These are phyloP conservation scores for Chlorops oryzae DNA, from an alignment of 1,140 invertebrate species.

Conservation along the genomic window DNA sequence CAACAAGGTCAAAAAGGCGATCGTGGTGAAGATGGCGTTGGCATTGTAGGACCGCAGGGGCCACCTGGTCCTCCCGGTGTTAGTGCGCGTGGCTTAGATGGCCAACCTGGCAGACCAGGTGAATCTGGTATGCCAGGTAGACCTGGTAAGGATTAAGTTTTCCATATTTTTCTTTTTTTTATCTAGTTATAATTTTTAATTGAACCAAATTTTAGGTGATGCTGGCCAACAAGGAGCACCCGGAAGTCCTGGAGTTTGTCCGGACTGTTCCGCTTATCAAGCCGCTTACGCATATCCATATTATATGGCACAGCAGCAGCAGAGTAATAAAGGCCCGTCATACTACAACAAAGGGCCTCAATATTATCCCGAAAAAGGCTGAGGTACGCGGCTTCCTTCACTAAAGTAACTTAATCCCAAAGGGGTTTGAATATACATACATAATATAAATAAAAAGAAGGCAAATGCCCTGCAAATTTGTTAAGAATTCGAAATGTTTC, in stretches of 20 bases:
- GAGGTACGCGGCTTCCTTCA: too few species aligned
- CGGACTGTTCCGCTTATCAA: constrained; percentile 53
- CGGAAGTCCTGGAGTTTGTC: constrained; percentile 58
- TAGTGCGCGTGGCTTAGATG: constrained; percentile 57
- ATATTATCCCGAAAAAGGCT: constrained; percentile 16
- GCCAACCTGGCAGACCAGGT: constrained; percentile 33
- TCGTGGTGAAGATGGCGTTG: constrained; percentile 45
- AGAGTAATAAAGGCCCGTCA: constrained; percentile 21
- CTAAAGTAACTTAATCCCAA: too few species aligned
- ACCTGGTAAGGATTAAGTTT: constrained; percentile 7
- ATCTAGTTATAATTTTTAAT: neutral
- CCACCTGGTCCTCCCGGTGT: constrained; percentile 58
- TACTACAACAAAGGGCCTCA: constrained; percentile 49
- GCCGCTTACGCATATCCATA: constrained; percentile 38
- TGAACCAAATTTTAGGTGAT: constrained; percentile 8
- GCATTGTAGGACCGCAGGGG: constrained; percentile 49
- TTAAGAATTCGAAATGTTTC: too few species aligned
- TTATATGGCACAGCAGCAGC: constrained; percentile 32
- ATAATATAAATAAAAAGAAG: too few species aligned
- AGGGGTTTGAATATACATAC: too few species aligned
- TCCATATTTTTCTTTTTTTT: neutral
- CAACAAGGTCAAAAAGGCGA: constrained; percentile 50
- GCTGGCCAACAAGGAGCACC: constrained; percentile 45
- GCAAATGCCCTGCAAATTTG: too few species aligned
- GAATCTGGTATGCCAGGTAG: constrained; percentile 10